These are phyloP conservation scores for Phymorhynchus buccinoides DNA, from an alignment of 1,140 invertebrate species.

Conservation along the genomic window DNA sequence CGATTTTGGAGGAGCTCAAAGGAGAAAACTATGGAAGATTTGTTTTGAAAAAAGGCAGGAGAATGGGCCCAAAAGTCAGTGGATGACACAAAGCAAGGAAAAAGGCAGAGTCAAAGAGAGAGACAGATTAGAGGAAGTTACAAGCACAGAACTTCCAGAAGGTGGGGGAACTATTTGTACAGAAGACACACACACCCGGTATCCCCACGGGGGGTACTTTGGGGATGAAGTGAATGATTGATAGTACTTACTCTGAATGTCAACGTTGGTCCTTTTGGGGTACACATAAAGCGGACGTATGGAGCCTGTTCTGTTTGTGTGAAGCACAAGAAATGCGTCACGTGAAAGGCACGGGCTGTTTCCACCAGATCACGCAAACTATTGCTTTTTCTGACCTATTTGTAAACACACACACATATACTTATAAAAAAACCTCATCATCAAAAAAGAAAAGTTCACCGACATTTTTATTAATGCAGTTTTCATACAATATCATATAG, in stretches of 20 bases:
- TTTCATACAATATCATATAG: not conserved
- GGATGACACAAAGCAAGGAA: too few species aligned
- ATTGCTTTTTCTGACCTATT: constrained; percentile 87
- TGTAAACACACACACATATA: constrained; percentile 50
- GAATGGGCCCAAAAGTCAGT: too few species aligned
- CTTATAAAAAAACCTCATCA: not conserved
- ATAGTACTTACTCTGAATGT: constrained; percentile 83
- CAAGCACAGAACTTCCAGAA: too few species aligned
- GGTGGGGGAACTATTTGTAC: too few species aligned
- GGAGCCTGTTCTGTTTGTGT: constrained; percentile 86
- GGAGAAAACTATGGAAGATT: too few species aligned
- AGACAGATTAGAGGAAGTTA: too few species aligned
- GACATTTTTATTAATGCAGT: not conserved
- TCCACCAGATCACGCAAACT: constrained; percentile 93
- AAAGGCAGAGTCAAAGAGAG: too few species aligned
- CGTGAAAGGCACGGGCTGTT: constrained; percentile 89
- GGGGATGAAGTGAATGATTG: not conserved
- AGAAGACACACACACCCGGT: too few species aligned
- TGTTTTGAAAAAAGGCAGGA: too few species aligned
- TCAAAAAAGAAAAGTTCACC: not conserved
- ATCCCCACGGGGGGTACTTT: not conserved
- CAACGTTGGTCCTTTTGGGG: constrained; percentile 82
- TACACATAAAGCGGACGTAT: constrained; percentile 85
- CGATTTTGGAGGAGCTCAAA: too few species aligned
- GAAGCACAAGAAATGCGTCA: constrained; percentile 90